Percentiles rank a stretch among this genome's conserved stretches.
phyloP scores from a whole-genome alignment of 2,113 vertebrate genomes.

The Apodemus sylvaticus region DNA sequence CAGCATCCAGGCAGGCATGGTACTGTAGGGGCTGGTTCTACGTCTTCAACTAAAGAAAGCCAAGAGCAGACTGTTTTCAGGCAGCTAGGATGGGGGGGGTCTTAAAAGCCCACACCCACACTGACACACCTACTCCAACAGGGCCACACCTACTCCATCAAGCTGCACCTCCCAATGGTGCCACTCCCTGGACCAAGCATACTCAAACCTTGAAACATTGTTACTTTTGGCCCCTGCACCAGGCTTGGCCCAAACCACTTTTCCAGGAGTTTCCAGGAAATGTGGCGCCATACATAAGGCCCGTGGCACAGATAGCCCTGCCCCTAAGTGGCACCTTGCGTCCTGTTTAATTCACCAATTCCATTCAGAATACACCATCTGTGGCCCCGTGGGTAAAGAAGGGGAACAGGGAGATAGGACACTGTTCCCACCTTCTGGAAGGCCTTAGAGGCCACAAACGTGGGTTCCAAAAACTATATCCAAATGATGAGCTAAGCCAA shows the following conservation, averaged over 20 bases:
- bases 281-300: background rate
- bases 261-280: background rate
- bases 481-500: fast-evolving
- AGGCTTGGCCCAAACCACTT: fast-evolving
- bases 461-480: too few species aligned
- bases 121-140: too few species aligned
- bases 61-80: too few species aligned
- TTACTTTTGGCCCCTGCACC: background rate
- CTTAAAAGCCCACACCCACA: too few species aligned
- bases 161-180: too few species aligned
- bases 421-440: background rate
- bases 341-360: background rate
- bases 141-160: too few species aligned
- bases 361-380: background rate
- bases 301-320: background rate
- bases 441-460: background rate
- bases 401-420: background rate
- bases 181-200: too few species aligned
- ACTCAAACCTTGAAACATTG: background rate
- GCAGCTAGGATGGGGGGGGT: too few species aligned
- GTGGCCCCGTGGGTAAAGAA: background rate
- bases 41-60: too few species aligned
- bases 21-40: too few species aligned
- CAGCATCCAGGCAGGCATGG: too few species aligned
- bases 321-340: fast-evolving